phyloP scores from a whole-genome alignment of 2,113 vertebrate genomes.

The Lanius collurio region DNA sequence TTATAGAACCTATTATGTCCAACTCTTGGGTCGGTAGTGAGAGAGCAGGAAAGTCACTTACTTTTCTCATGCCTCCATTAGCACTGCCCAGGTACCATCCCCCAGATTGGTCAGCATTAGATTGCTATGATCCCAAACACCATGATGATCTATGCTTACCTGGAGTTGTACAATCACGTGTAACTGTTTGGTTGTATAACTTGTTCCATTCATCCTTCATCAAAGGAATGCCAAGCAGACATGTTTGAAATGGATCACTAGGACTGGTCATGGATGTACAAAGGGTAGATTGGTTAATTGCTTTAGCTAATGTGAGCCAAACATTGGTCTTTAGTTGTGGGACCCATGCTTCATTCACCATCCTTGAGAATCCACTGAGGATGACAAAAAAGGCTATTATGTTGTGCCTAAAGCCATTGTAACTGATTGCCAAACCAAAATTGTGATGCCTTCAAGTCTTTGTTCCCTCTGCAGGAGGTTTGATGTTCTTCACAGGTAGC shows the following conservation, averaged over 20 bases:
- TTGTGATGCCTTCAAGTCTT: not conserved
- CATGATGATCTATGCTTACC: rapidly evolving
- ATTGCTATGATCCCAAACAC: not conserved
- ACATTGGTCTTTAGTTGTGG: no score
- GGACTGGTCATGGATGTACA: no score
- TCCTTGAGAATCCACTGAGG: not conserved
- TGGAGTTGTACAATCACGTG: not conserved
- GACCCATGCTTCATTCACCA: not conserved
- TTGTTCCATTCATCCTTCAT: not conserved
- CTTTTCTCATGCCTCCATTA: not conserved
- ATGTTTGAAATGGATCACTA: no score
- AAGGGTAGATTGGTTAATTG: no score
- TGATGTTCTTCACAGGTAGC: not conserved
- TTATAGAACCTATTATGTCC: not conserved
- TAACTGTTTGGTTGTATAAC: no score
- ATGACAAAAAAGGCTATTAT: not conserved
- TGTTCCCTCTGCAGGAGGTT: not conserved
- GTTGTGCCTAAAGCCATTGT: not conserved
- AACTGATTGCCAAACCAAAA: not conserved
- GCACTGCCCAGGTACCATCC: not conserved
- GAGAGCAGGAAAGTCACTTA: not conserved
- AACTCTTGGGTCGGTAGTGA: not conserved
- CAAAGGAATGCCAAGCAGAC: no score
- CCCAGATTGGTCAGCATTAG: not conserved
- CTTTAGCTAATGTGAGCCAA: no score